Evolutionary conservation across 37 sponge, comb jelly and placozoan genomes (phyloP), one percentile per base, ranked within the genome.

Genomic region (Trichoplax adhaerens): DNA sequence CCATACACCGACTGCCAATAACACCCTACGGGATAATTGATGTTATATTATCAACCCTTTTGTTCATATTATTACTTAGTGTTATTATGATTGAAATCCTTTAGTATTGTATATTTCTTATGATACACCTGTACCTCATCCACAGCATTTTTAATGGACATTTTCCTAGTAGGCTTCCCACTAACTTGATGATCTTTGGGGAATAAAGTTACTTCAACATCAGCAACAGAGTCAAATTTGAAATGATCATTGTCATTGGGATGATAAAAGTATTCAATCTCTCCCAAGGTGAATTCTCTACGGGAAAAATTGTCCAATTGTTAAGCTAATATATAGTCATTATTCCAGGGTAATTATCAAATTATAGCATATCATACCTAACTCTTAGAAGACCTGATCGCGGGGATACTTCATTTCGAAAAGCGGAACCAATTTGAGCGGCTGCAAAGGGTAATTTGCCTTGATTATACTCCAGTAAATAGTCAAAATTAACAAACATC

Each of bases 401-500:
- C 0, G 99, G 99, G 1, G 93, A 91, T 4, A 96, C 88, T 77
- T 96, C 99, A 74, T 96, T 96, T n/a, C 94, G 68, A 76, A 84
- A 91, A 0, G 95, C 90, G 68, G 81, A 75, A 5, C 99, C 99
- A 58, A 96, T 88, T 65, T 92, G 88, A n/a, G 93, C 93, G 0
- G 82, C 93, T 1, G 84, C 99, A 84, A 96, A 96, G 0, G 99
- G 99, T n/a, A 96, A 81, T 58, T 65, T 83, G 54, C 89, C 99
- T 73, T 84, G 81, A 75, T 96, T 96, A 78, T 88, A 91, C 58
- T 96, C 90, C 29, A 91, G 68, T 52, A 96, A 83, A 56, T 87
- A 80, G 62, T 96, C 88, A 82, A 91, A 96, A 79, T 96, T 91
- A 61, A 96, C 93, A 82, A 96, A 96, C 5, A 96, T 96, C 0